Evolutionary conservation across 1,140 invertebrate species (phyloP).

Genomic region (Proales similis): DNA sequence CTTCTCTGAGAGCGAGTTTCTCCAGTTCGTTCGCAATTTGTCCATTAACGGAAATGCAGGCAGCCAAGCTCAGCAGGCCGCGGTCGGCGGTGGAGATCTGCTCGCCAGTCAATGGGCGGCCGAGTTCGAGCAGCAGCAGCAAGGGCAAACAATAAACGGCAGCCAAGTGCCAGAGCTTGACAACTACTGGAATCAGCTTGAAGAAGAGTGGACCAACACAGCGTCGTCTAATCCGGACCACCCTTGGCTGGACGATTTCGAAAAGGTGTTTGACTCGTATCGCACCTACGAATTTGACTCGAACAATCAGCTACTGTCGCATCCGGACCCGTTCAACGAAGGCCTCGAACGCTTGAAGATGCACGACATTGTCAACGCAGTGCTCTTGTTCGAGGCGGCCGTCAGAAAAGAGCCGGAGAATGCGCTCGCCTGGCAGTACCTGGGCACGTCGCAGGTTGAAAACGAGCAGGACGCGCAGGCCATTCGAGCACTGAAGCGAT

Average conservation of each 20-base stretch:
- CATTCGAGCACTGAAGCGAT: slow-evolving; percentile 71
- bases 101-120: slow-evolving; percentile 56
- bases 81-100: slow-evolving; percentile 42
- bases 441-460: slow-evolving; percentile 78
- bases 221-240: slow-evolving; percentile 49
- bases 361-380: slow-evolving; percentile 87
- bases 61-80: slow-evolving; percentile 43
- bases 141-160: slow-evolving; percentile 43
- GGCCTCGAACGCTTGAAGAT: slow-evolving; percentile 71
- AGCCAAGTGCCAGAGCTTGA: slow-evolving; percentile 53
- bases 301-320: slow-evolving; percentile 71
- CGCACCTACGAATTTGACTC: slow-evolving; percentile 67
- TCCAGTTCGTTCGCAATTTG: slow-evolving; percentile 35
- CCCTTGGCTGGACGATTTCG: slow-evolving; percentile 19
- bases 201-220: slow-evolving; percentile 69
- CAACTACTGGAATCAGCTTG: slow-evolving; percentile 67
- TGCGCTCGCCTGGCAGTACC: slow-evolving; percentile 57
- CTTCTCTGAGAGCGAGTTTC: slow-evolving; percentile 63
- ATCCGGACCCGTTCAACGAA: slow-evolving; percentile 73
- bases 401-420: slow-evolving; percentile 74
- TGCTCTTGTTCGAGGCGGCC: slow-evolving; percentile 90
- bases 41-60: slow-evolving; percentile 41
- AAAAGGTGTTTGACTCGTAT: slow-evolving; percentile 34
- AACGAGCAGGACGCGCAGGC: slow-evolving; percentile 79
- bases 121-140: slow-evolving; percentile 52